phyloP scores from a whole-genome alignment of 2,888 invertebrate genomes.

The Danaus chrysippus region DNA sequence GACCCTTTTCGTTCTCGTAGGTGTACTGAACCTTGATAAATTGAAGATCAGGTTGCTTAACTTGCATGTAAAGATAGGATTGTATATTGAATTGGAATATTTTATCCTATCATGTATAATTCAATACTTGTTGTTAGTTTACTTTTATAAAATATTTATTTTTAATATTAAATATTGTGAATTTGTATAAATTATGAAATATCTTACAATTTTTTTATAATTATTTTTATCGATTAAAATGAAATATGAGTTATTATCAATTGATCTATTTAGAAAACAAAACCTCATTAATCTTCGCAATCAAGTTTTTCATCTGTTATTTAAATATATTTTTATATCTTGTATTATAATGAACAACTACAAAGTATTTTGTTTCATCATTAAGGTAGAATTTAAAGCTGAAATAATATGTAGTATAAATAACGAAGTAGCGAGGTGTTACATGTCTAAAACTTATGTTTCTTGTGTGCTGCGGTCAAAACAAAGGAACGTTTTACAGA shows the following conservation, averaged over 20 bases:
- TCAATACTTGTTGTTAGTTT: background rate
- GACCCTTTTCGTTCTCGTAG: constrained; percentile 6
- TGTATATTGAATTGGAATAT: constrained; percentile 7
- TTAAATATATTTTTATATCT: too few species aligned
- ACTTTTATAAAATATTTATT: background rate
- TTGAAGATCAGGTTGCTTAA: constrained; percentile 9
- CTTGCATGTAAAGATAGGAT: constrained; percentile 7
- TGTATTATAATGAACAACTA: background rate
- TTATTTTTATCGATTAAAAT: background rate
- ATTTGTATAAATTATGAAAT: too few species aligned
- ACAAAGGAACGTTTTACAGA: constrained; percentile 11
- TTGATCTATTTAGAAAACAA: too few species aligned
- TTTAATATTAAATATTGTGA: background rate
- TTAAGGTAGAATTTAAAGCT: constrained; percentile 3
- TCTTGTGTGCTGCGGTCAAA: constrained; percentile 17
- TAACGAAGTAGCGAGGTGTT: constrained; percentile 17
- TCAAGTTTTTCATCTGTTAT: too few species aligned
- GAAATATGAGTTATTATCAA: background rate
- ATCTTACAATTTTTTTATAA: background rate
- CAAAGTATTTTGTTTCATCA: constrained; percentile 6
- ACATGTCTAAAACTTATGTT: constrained; percentile 15
- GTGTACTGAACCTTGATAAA: constrained; percentile 11
- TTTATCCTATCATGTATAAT: constrained; percentile 5
- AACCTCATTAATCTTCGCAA: too few species aligned
- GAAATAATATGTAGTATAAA: constrained; percentile 12